Evolutionary conservation across 2,797 vertebrate genomes (phyloP).

Genomic region (Phylloscopus collybita): DNA sequence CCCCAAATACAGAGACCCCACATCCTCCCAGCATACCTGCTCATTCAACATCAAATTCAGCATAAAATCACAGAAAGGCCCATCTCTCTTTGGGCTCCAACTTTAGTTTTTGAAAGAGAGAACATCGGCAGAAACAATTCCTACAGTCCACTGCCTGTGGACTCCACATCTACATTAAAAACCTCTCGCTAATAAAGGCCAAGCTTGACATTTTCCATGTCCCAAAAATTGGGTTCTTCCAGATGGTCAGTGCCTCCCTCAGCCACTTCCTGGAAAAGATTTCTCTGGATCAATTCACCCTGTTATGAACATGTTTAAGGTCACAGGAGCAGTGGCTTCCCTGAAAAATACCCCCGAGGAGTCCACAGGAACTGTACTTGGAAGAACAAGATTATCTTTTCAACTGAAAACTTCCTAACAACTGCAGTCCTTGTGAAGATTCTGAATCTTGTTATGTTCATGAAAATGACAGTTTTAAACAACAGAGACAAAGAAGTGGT

Average conservation of each 20-base stretch:
- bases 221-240: not conserved
- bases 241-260: not conserved
- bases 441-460: not conserved
- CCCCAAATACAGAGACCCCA: not conserved
- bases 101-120: not conserved
- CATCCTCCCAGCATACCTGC: not conserved
- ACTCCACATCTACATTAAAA: not conserved
- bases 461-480: not conserved
- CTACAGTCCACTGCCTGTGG: not conserved
- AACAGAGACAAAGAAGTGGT: not conserved
- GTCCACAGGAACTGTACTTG: not conserved
- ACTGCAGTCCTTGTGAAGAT: not conserved
- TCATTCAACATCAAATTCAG: not conserved
- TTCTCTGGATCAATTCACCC: not conserved
- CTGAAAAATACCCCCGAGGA: fast-evolving
- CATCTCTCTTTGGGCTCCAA: not conserved
- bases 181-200: not conserved
- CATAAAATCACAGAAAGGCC: not conserved
- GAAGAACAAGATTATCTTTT: not conserved
- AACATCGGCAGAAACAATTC: not conserved
- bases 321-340: not conserved
- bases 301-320: fast-evolving
- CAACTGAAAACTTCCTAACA: not conserved
- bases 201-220: not conserved
- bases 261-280: not conserved